Conservation (phyloP, 2,797 vertebrate genomes). For the Hirundo rustica region DNA sequence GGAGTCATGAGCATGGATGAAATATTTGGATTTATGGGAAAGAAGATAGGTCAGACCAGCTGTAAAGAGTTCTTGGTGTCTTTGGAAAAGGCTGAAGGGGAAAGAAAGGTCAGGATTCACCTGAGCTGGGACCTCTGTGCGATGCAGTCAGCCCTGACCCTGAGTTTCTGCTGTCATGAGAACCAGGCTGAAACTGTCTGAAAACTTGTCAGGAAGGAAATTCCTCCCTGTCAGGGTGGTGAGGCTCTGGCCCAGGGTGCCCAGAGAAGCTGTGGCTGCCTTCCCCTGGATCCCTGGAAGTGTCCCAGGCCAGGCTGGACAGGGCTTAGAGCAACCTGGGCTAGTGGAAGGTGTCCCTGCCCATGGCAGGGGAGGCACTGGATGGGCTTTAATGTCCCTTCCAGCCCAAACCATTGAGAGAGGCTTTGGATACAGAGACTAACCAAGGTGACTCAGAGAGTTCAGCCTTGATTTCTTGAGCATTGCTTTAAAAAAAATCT, state of each 20-base stretch:
- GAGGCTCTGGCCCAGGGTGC: background rate
- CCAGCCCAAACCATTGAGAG: background rate
- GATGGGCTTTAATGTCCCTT: background rate
- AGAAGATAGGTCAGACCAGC: background rate
- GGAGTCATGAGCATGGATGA: background rate
- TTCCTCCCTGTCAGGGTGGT: rapidly evolving
- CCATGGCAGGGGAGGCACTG: background rate
- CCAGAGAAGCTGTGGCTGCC: background rate
- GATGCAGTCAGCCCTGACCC: background rate
- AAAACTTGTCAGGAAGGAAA: background rate
- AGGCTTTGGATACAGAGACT: background rate
- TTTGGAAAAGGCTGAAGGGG: background rate
- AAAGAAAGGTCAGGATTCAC: background rate
- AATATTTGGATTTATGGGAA: background rate
- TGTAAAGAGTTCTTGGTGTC: background rate
- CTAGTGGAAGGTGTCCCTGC: background rate
- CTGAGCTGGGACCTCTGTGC: background rate
- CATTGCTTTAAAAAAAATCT: background rate
- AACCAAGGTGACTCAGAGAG: background rate
- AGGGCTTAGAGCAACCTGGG: rapidly evolving
- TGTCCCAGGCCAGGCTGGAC: rapidly evolving
- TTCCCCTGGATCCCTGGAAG: background rate
- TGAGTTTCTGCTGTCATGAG: background rate
- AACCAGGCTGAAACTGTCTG: background rate
- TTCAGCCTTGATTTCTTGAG: background rate